Percentiles rank a stretch among this genome's conserved stretches.
phyloP scores from a whole-genome alignment of 2,797 vertebrate genomes.

The Rhinoraja longicauda region DNA sequence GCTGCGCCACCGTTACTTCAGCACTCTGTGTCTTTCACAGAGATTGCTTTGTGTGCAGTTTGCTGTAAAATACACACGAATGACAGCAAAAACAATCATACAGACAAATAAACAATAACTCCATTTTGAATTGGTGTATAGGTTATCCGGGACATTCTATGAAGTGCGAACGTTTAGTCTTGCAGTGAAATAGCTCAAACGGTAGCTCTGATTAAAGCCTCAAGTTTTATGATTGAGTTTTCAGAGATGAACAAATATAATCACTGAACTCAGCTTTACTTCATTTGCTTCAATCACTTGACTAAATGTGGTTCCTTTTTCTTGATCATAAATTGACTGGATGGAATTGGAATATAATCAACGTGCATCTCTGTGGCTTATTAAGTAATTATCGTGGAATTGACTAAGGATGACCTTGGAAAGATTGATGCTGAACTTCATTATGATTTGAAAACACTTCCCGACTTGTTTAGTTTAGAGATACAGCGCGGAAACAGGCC shows the following conservation, averaged over 20 bases:
- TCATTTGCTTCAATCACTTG: neutral
- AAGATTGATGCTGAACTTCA: too few relatives aligned
- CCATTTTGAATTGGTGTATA: too few relatives aligned
- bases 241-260: neutral
- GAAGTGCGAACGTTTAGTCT: neutral
- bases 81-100: too few relatives aligned
- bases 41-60: too few relatives aligned
- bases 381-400: neutral
- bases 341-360: neutral
- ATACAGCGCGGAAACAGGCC: too few relatives aligned
- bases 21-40: too few relatives aligned
- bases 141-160: neutral
- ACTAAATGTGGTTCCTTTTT: neutral
- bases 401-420: too few relatives aligned
- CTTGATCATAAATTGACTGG: neutral
- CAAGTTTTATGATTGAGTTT: neutral
- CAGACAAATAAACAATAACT: too few relatives aligned
- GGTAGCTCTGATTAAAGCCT: neutral
- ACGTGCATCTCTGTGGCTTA: neutral
- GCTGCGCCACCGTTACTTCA: too few relatives aligned
- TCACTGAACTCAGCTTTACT: neutral
- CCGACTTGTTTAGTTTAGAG: too few relatives aligned
- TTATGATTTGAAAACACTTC: too few relatives aligned
- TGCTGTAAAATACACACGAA: too few relatives aligned
- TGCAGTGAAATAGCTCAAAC: neutral